Conservation (phyloP, 64 coral and sea anemone genomes). For the Catalaphyllia jardinei region DNA sequence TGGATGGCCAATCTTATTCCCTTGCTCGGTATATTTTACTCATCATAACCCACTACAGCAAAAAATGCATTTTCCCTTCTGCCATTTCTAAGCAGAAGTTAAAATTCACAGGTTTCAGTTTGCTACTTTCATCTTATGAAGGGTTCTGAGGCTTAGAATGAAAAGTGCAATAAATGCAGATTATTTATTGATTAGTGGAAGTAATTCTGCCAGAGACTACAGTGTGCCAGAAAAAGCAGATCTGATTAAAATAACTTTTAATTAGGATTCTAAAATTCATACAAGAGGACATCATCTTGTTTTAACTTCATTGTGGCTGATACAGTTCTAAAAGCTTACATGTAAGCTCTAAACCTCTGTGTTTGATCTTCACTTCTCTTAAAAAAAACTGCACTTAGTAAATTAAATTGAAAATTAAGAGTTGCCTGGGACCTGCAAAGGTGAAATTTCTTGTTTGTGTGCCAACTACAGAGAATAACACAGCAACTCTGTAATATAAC, state of each 20-base stretch:
- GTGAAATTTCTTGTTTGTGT: slow-evolving; percentile 4
- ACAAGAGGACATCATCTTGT: no score
- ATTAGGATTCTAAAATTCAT: not conserved
- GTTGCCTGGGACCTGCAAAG: slow-evolving; percentile 3
- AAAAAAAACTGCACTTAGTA: not conserved
- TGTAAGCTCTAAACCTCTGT: not conserved
- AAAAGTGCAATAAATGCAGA: not conserved
- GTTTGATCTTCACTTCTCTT: slow-evolving; percentile 18
- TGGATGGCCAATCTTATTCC: not conserved
- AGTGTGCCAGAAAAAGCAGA: not conserved
- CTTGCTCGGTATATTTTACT: not conserved
- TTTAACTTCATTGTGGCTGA: not conserved
- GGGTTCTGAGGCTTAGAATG: not conserved
- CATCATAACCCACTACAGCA: no score
- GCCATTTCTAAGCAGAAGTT: not conserved
- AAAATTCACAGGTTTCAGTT: not conserved
- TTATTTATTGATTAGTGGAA: slow-evolving; percentile 18
- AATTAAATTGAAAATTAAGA: slow-evolving; percentile 25
- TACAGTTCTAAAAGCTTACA: not conserved
- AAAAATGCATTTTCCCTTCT: not conserved
- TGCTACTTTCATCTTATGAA: not conserved
- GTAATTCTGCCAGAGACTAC: slow-evolving; percentile 4
- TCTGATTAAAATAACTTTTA: not conserved
- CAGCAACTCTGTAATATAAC: not conserved
- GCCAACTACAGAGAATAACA: not conserved